Conservation (phyloP, 2,113 vertebrate genomes). For the Theristicus caerulescens region DNA sequence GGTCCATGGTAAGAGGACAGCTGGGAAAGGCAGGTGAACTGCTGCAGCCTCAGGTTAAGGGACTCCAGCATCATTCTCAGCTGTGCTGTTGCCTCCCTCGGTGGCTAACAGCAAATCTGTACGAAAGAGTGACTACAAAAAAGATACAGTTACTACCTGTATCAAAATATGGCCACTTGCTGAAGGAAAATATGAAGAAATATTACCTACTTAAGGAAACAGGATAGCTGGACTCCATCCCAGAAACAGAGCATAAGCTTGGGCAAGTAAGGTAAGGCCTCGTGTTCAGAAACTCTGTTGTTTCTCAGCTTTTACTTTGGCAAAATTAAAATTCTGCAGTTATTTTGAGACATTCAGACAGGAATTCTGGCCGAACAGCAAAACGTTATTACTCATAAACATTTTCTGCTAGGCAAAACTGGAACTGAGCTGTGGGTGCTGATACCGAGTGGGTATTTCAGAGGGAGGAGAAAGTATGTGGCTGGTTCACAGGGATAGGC, state of each 20-base stretch:
- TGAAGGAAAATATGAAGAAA: background rate
- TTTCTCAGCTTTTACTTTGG: background rate
- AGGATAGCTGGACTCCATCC: background rate
- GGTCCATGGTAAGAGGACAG: background rate
- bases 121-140: background rate
- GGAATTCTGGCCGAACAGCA: background rate
- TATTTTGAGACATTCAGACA: background rate
- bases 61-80: background rate
- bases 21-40: background rate
- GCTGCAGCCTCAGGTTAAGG: background rate
- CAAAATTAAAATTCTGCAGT: background rate
- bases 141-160: background rate
- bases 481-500: background rate
- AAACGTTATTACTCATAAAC: background rate
- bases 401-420: background rate
- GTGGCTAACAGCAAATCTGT: background rate
- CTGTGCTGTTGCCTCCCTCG: background rate
- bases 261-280: background rate
- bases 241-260: background rate
- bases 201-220: background rate
- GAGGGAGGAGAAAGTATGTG: background rate
- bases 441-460: background rate
- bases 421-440: background rate
- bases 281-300: background rate
- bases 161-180: background rate